A percentile compares a stretch with the other conserved stretches of the same genome.
Conservation (phyloP, 37 sponge, comb jelly and placozoan species). For the Halichondria panicea region DNA sequence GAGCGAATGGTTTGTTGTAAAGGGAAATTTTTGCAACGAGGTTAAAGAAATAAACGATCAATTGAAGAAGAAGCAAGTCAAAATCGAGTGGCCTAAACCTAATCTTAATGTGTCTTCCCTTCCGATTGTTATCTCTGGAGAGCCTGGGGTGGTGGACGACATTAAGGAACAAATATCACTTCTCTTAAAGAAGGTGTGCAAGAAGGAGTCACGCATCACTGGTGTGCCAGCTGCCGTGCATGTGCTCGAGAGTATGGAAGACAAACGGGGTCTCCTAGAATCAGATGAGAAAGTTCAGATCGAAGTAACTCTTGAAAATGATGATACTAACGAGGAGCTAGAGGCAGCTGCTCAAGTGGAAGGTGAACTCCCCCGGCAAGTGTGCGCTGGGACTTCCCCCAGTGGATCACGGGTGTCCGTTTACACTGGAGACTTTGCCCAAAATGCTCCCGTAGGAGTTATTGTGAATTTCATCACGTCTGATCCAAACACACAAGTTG, state of each 20-base stretch:
- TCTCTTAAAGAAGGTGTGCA: not conserved
- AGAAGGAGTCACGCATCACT: not conserved
- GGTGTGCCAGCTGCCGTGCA: conserved; percentile 4
- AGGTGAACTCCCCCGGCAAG: conserved; percentile 6
- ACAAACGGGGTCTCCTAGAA: conserved; percentile 1
- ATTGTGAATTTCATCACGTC: conserved; percentile 19
- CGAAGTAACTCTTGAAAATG: not conserved
- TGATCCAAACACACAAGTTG: not conserved
- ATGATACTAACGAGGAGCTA: not conserved
- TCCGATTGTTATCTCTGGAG: conserved; percentile 13
- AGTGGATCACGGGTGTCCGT: conserved; percentile 9
- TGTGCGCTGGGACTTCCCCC: conserved; percentile 11
- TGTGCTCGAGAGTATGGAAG: conserved; percentile 14
- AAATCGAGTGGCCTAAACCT: not conserved
- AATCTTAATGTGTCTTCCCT: not conserved
- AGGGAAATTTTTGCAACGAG: not conserved
- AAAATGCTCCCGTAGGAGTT: not conserved
- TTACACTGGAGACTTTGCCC: conserved; percentile 34
- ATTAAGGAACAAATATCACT: conserved; percentile 9
- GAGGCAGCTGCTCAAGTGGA: not conserved
- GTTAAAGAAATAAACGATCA: not conserved
- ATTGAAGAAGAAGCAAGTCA: not conserved
- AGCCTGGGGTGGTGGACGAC: conserved; percentile 9
- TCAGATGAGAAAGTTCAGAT: not conserved
- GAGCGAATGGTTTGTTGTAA: conserved; percentile 11